Conservation (phyloP, 1,140 invertebrate species). For the Lethocerus indicus region DNA sequence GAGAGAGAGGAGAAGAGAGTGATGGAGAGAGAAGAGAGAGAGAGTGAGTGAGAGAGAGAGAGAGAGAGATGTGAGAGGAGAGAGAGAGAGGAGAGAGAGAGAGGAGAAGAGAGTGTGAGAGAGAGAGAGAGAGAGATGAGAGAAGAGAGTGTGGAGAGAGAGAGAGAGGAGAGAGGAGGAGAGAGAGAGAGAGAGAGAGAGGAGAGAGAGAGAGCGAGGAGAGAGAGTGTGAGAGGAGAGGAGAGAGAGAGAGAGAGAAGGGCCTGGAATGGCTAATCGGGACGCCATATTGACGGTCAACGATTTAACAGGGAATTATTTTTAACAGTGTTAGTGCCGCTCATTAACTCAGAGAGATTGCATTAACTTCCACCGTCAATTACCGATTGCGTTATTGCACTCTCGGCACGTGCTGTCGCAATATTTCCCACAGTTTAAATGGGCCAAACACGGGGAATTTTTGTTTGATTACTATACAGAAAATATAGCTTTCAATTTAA, state of each 20-base stretch:
- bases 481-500: no score
- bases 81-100: not conserved
- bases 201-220: not conserved
- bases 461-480: no score
- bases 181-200: not conserved
- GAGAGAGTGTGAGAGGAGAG: not conserved
- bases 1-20: constrained; percentile 9
- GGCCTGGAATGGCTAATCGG: constrained; percentile 2
- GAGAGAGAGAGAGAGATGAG: not conserved
- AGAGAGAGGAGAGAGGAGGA: constrained; percentile 2
- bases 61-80: not conserved
- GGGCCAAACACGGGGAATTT: no score
- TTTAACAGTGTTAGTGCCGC: no score
- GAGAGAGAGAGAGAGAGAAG: not conserved
- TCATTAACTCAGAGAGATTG: no score
- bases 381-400: no score
- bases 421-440: no score
- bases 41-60: constrained; percentile 10
- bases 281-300: no score
- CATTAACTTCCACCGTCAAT: no score
- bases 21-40: constrained; percentile 6
- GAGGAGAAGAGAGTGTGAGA: not conserved
- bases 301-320: no score
- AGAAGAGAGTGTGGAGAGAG: not conserved
- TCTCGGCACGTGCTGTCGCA: no score